Evolutionary conservation across 2,113 vertebrate genomes (phyloP).

Genomic region (Leucopternis melanops): DNA sequence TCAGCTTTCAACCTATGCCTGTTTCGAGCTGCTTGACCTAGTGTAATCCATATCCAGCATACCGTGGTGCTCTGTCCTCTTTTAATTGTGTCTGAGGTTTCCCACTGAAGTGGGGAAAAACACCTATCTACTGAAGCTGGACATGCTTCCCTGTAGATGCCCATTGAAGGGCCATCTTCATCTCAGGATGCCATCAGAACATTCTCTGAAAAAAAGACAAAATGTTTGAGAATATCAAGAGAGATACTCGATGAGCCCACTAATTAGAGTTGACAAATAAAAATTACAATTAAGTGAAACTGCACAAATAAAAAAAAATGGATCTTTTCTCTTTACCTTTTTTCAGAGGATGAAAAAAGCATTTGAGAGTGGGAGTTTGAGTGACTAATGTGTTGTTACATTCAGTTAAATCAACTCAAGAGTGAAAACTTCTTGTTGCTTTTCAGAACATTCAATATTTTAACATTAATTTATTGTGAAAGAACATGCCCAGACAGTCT

Average conservation of each 20-base stretch:
- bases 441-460: constrained; percentile 16
- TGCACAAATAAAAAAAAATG: not conserved
- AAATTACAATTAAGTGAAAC: not conserved
- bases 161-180: not conserved
- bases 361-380: not conserved
- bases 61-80: not conserved
- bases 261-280: not conserved
- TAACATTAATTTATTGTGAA: constrained; percentile 23
- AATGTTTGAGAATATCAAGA: not conserved
- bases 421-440: constrained; percentile 18
- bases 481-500: not conserved
- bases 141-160: not conserved
- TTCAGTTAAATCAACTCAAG: not conserved
- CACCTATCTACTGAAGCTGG: not conserved
- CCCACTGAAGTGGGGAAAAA: not conserved
- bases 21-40: not conserved
- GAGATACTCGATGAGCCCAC: not conserved
- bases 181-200: not conserved
- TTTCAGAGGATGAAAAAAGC: not conserved
- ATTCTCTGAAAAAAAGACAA: not conserved
- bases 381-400: not conserved
- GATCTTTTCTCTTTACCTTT: not conserved
- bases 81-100: not conserved
- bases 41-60: not conserved
- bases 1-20: not conserved